Evolutionary conservation across 2,797 vertebrate genomes (phyloP).

Genomic region (Anguilla anguilla): DNA sequence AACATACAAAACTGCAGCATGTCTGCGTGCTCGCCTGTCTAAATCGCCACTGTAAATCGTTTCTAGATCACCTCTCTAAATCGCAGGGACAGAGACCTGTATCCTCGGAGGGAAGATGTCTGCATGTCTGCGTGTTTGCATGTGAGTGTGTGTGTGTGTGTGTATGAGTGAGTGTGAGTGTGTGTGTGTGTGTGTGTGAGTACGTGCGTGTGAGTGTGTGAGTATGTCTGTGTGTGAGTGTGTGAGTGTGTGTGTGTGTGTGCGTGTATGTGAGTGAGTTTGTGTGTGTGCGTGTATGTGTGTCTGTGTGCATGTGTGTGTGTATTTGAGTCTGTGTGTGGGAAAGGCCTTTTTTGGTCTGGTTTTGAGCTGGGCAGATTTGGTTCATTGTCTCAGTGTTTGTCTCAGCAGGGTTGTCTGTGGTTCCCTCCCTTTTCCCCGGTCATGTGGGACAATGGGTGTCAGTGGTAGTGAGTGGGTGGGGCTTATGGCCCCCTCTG

Average conservation of each 20-base stretch:
- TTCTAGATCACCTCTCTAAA: slow-evolving; percentile 44
- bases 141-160: background rate
- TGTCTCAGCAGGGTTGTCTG: slow-evolving; percentile 31
- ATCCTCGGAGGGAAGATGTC: background rate
- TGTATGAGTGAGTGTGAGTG: background rate
- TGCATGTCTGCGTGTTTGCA: slow-evolving; percentile 30
- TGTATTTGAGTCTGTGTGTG: background rate
- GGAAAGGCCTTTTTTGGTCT: slow-evolving; percentile 45
- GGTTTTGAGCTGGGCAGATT: slow-evolving; percentile 50
- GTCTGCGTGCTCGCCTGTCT: slow-evolving; percentile 43
- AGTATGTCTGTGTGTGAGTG: background rate
- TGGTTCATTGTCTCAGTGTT: slow-evolving; percentile 23
- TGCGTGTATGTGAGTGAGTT: background rate
- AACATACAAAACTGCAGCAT: slow-evolving; percentile 39
- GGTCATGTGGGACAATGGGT: slow-evolving; percentile 13
- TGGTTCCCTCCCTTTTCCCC: slow-evolving; percentile 34
- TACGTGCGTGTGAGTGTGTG: background rate
- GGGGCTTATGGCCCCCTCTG: background rate
- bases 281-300: background rate
- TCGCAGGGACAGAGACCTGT: slow-evolving; percentile 52
- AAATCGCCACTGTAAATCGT: slow-evolving; percentile 39
- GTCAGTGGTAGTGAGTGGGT: slow-evolving; percentile 19
- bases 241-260: background rate
- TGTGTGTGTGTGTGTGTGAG: background rate
- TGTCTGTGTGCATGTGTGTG: background rate